phyloP scores from a whole-genome alignment of 2,888 invertebrate genomes.

The Cephus pulcher region DNA sequence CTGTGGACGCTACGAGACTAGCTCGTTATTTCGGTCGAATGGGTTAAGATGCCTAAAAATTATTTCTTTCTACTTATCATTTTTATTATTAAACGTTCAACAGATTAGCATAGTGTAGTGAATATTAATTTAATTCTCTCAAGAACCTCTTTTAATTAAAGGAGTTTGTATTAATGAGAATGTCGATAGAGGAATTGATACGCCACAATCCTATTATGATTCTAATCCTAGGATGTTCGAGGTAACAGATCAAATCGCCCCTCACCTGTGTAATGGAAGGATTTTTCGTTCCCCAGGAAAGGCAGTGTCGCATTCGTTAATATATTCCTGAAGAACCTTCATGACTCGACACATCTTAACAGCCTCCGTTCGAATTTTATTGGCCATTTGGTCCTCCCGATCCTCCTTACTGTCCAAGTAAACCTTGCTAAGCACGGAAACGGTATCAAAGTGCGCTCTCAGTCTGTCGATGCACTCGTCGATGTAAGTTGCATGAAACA shows the following conservation, averaged over 20 bases:
- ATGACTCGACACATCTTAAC: slow-evolving; percentile 92
- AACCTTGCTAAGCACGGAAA: slow-evolving; percentile 73
- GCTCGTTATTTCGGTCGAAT: too few relatives aligned
- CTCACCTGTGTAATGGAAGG: slow-evolving; percentile 83
- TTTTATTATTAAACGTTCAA: too few relatives aligned
- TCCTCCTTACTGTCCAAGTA: slow-evolving; percentile 62
- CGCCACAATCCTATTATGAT: too few relatives aligned
- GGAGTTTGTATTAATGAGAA: not conserved
- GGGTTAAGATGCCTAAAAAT: too few relatives aligned
- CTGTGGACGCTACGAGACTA: too few relatives aligned
- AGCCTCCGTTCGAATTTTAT: slow-evolving; percentile 75
- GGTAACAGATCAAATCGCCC: not conserved
- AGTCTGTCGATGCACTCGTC: slow-evolving; percentile 92
- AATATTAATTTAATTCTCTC: too few relatives aligned
- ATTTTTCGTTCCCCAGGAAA: slow-evolving; percentile 90
- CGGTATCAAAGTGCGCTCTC: slow-evolving; percentile 87
- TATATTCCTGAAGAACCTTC: slow-evolving; percentile 94
- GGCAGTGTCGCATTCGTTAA: slow-evolving; percentile 92
- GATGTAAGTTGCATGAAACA: slow-evolving; percentile 93
- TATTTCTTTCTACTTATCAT: too few relatives aligned
- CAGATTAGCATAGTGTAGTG: too few relatives aligned
- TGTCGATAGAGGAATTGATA: too few relatives aligned
- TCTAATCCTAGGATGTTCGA: too few relatives aligned
- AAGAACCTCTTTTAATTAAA: too few relatives aligned
- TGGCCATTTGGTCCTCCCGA: slow-evolving; percentile 65